A percentile compares a stretch with the other conserved stretches of the same genome.
Evolutionary conservation across 2,113 vertebrate genomes (phyloP).

Genomic region (Turdus rufiventris): DNA sequence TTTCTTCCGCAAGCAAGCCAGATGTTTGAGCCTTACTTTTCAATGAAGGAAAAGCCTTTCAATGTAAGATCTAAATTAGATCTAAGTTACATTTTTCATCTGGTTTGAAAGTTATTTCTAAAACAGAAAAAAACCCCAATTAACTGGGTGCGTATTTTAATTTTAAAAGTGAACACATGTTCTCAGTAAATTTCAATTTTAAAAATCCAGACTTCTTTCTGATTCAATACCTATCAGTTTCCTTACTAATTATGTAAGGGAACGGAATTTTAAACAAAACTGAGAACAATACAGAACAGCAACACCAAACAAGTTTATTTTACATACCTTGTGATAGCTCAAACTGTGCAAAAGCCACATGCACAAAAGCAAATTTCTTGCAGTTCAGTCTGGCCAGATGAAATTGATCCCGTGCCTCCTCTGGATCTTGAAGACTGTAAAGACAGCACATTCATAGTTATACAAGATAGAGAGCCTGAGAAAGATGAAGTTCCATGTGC

Average conservation of each 20-base stretch:
- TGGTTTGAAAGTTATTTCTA: neutral
- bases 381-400: conserved; percentile 87
- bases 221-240: neutral
- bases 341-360: conserved; percentile 92
- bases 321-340: conserved; percentile 86
- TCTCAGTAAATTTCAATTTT: neutral
- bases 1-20: neutral
- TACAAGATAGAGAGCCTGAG: neutral
- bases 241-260: neutral
- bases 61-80: neutral
- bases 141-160: neutral
- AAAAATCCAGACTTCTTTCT: neutral
- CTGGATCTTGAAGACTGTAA: conserved; percentile 81
- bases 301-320: neutral
- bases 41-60: neutral
- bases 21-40: neutral
- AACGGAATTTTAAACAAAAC: neutral
- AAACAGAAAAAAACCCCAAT: neutral
- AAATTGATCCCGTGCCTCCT: conserved; percentile 91
- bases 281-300: neutral
- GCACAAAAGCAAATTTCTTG: conserved; percentile 93
- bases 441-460: neutral
- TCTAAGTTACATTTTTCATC: neutral
- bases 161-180: neutral
- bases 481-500: neutral